These are phyloP conservation scores for Drosophila auraria DNA, from an alignment of 1,140 invertebrate genomes.

Conservation along the genomic window DNA sequence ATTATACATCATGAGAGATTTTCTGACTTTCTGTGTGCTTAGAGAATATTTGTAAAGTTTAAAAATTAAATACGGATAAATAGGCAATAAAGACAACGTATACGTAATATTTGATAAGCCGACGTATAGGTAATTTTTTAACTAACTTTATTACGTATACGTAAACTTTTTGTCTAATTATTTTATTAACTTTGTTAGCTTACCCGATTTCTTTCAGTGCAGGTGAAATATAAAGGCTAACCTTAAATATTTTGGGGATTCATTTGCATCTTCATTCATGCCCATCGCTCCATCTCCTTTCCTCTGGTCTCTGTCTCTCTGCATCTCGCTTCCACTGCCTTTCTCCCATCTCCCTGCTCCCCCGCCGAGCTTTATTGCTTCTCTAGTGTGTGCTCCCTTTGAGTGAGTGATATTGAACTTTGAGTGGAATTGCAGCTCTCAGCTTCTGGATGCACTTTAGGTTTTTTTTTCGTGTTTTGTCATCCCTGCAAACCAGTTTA, in stretches of 20 bases:
- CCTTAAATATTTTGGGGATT: constrained; percentile 53
- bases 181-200: no score
- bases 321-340: background rate
- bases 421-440: constrained; percentile 9
- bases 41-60: background rate
- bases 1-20: background rate
- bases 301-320: background rate
- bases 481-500: constrained; percentile 43
- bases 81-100: background rate
- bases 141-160: background rate
- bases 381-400: background rate
- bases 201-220: background rate
- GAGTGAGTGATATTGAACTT: constrained; percentile 20
- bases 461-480: constrained; percentile 5
- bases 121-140: background rate
- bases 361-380: background rate
- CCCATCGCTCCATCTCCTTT: background rate
- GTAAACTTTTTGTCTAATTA: background rate
- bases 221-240: constrained; percentile 29
- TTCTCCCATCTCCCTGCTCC: background rate
- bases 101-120: background rate
- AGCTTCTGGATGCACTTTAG: constrained; percentile 37
- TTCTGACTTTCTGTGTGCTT: background rate
- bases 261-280: constrained; percentile 64
- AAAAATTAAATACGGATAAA: background rate